Evolutionary conservation across 2,888 invertebrate species (phyloP), one percentile per base, ranked within the genome.

Genomic region (Cataglyphis rosenhaueri): DNA sequence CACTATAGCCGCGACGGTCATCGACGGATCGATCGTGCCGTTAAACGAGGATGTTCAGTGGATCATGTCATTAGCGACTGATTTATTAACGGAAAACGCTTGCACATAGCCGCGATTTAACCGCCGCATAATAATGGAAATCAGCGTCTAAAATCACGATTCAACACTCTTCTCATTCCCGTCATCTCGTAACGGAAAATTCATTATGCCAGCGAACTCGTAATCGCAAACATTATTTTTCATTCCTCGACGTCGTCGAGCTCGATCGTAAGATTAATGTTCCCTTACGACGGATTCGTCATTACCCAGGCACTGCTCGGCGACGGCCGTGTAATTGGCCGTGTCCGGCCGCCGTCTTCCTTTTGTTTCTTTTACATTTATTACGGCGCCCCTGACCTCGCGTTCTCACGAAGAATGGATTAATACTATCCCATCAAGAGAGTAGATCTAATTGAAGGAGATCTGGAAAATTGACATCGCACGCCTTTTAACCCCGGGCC

Each of bases 381-480:
- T 76, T 76, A 68, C 68, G 10, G 15, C 75, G n/a, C 25, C 76
- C 68, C 55, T 76, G 68, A 76, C 76, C 68, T 68, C 76, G 41
- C 41, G 21, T 15, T 68, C 38, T 6, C 32, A 32, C 57, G 15
- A 52, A 35, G 52, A 64, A 64, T 52, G 35, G 29, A 76, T 76
- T 76, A 68, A 76, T 57, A 21, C 76, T 41, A 12, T 32, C 29
- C 68, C 55, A 10, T 35, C n/a, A 57, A 21, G 44, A 29, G 57
- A 62, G 62, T 52, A n/a, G 1, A 52, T 85, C 81, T 87, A 88
- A 88, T 88, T 85, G 81, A 81, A 84, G 62, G 61, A 82, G 84
- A 88, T 81, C 74, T 81, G 32, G 75, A 83, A 88, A 87, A 88
- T 88, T 85, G 81, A 68, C 81, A 82, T 76, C 75, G 82, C 82